Base-by-base conservation (phyloP, 2,888 invertebrate species). In the Spodoptera exigua region DNA sequence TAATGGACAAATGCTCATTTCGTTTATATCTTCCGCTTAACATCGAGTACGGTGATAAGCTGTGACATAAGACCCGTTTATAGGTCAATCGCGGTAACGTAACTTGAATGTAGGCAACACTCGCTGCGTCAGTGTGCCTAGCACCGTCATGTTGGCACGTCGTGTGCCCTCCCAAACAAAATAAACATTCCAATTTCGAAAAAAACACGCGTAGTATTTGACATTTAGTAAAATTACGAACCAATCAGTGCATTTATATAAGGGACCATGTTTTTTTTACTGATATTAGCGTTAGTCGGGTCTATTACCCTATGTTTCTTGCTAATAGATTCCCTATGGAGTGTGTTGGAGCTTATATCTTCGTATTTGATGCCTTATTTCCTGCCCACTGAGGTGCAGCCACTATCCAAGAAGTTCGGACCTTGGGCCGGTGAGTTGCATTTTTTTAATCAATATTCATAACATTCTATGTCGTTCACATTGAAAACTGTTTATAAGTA, bases 351-450 rank as follows among this genome's bases (percentile, higher is more conserved):
- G 76, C 90, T 96, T 55, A 76, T 95, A 41, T 94, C 95, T 74
- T 95, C 96, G 2, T 85, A 96, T 79, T 85, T 97, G 82, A 95
- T 95, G 84, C 97, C 97, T 17, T 96, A 95, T 75, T 96, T 97
- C 80, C 91, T 96, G 70, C 95, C 96, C 0, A 84, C 95, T 53
- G 95, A 96, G 81, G 96, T 95, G 70, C 92, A 95, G 74, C 90
- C 94, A 12, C 86, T 97, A 55, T 82, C 92, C 36, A 95, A 96
- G 82, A 96, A 95, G 85, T 98, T 95, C 86, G 98, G 98, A 79
- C 94, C 96, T 64, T 98, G 98, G 98, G 98, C 98, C 85, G 97
- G 98, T 98, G 87, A 96, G 96, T 93, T 35, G 21, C n/a, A n/a
- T 35, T 11, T n/a, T 59, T 52, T 12, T 34, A 35, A 16, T 43